Evolutionary conservation across 1,140 invertebrate genomes (phyloP), one percentile per base, ranked within the genome.

Genomic region (Caenorhabditis inopinata): DNA sequence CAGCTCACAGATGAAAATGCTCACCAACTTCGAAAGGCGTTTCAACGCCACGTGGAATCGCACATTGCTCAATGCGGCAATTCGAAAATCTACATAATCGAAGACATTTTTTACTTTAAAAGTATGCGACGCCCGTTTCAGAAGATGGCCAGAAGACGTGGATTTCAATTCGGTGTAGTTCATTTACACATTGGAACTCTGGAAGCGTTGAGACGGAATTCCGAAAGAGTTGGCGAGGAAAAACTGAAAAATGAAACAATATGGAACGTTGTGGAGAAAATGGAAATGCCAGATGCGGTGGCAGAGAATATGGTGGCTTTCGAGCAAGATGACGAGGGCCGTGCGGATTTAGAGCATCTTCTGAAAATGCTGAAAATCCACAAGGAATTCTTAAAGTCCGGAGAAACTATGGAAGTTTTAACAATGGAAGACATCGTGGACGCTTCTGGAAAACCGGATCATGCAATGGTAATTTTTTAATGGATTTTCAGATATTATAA

Each of bases 51-150:
- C 4, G 27, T 32, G n/a, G 53, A 62, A 62, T 58, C 16, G 21
- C 27, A 16, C 21, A 58, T 32, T 16, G 29, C 14, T 29, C 27
- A n/a, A 32, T 58, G 7, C n/a, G n/a, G n/a, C 18, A 2, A 7
- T n/a, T 42, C 38, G 23, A 58, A 58, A 32, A 38, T 42, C 2
- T 68, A 21, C n/a, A 1, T 68, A 2, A 68, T 68, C 14, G 58
- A 68, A 68, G 58, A 68, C 58, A 68, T 68, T 21, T 68, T 68
- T 9, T 21, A 68, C 21, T 18, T 68, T 29, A 68, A 68, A 42
- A 68, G 58, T 68, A 68, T 68, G 58, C 29, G 58, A 0, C 29
- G 32, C 16, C 32, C 14, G 9, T 68, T 68, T 42, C 32, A 9
- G 4, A 42, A 21, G 38, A 38, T 42, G 16, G 14, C 58, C 14